phyloP scores from a whole-genome alignment of 2,888 invertebrate genomes.

The Apamea monoglypha region DNA sequence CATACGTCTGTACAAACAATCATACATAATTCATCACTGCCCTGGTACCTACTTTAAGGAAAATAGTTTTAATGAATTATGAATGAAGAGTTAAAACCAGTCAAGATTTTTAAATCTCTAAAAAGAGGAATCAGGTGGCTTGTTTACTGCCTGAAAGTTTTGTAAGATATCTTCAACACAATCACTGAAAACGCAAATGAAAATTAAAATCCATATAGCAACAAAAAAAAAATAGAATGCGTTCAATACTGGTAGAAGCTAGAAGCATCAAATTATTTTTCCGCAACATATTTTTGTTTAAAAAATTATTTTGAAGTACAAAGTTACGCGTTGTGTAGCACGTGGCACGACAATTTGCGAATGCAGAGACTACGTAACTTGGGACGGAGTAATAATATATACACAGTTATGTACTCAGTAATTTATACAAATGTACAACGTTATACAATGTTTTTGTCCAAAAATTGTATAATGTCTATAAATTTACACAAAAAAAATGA shows the following conservation, averaged over 20 bases:
- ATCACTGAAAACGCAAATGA: not conserved
- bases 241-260: not conserved
- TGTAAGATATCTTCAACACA: not conserved
- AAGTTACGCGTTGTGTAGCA: constrained; percentile 38
- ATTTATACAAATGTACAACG: constrained; percentile 49
- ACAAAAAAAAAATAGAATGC: not conserved
- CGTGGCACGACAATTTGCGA: constrained; percentile 50
- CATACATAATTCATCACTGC: not conserved
- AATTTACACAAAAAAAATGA: constrained; percentile 25
- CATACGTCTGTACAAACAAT: not conserved
- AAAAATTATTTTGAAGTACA: constrained; percentile 16
- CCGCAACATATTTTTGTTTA: not conserved
- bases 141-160: no score
- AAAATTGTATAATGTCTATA: constrained; percentile 10
- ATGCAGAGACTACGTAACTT: constrained; percentile 46
- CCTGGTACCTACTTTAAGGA: not conserved
- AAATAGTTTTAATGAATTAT: not conserved
- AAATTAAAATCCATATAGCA: not conserved
- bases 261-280: constrained; percentile 8
- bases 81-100: not conserved
- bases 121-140: not conserved
- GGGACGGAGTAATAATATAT: constrained; percentile 26
- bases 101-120: not conserved
- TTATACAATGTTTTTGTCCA: constrained; percentile 34
- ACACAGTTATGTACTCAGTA: constrained; percentile 38